Conservation (phyloP, 2,113 vertebrate species). For the Sebastes schlegelii region DNA sequence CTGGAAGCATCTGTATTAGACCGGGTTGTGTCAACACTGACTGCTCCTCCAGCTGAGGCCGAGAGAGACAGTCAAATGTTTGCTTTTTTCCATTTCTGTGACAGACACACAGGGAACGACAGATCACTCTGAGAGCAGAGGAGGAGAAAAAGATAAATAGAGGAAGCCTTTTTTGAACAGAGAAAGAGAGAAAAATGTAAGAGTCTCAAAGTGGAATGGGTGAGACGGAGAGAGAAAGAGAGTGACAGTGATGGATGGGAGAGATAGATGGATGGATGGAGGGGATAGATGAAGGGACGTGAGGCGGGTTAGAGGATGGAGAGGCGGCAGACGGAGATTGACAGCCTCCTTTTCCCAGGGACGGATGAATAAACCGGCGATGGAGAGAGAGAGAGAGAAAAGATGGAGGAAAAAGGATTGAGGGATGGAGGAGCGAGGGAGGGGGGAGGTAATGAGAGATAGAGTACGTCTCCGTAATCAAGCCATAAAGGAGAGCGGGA, state of each 20-base stretch:
- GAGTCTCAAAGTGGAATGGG: constrained; percentile 57
- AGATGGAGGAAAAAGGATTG: constrained; percentile 24
- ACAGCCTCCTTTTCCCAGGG: constrained; percentile 73
- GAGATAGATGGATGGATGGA: constrained; percentile 54
- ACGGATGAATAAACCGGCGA: constrained; percentile 75
- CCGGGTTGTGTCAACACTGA: constrained; percentile 70
- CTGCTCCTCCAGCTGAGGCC: constrained; percentile 65
- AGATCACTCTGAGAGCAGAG: constrained; percentile 45
- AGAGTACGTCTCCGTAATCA: constrained; percentile 78
- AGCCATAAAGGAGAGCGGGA: constrained; percentile 70
- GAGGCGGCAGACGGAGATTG: constrained; percentile 69
- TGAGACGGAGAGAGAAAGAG: constrained; percentile 37
- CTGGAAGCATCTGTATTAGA: constrained; percentile 72
- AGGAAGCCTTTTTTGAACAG: constrained; percentile 31
- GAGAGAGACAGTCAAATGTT: constrained; percentile 19
- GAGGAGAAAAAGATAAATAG: constrained; percentile 45
- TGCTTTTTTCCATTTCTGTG: constrained; percentile 19
- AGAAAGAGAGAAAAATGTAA: constrained; percentile 31
- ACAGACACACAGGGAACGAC: constrained; percentile 47
- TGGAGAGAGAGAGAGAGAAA: constrained; percentile 38
- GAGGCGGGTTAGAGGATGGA: constrained; percentile 58
- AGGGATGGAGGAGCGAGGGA: constrained; percentile 43
- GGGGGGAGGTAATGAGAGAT: constrained; percentile 63
- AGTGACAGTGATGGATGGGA: constrained; percentile 63
- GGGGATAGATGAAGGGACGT: constrained; percentile 14